These are phyloP conservation scores for Aphaenogaster ashmeadi DNA, from an alignment of 1,140 invertebrate genomes.

Conservation along the genomic window DNA sequence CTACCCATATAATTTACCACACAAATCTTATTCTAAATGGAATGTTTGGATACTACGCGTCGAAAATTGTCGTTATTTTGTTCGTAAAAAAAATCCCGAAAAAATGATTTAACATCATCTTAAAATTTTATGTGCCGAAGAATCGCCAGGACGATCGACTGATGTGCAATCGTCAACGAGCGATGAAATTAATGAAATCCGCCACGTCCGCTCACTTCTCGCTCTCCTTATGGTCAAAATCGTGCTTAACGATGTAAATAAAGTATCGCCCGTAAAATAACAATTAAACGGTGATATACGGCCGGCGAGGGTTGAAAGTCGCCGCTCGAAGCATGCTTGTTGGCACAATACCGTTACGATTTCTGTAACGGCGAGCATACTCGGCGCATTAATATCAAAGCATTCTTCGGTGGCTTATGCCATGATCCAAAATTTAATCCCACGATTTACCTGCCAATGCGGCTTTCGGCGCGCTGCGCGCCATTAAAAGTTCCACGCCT, in stretches of 20 bases:
- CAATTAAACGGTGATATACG: constrained; percentile 41
- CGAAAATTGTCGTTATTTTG: neutral
- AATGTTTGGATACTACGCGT: neutral
- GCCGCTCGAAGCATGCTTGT: neutral
- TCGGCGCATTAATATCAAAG: constrained; percentile 24
- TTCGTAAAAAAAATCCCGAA: neutral
- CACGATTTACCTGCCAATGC: constrained; percentile 39
- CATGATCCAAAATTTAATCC: constrained; percentile 68
- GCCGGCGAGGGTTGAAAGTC: constrained; percentile 27
- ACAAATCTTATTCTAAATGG: neutral
- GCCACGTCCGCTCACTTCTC: neutral
- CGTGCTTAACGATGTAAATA: constrained; percentile 14
- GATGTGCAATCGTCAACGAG: neutral
- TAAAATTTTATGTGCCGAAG: neutral
- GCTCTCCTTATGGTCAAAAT: neutral
- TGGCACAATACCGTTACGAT: constrained; percentile 5
- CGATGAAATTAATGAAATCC: constrained; percentile 23
- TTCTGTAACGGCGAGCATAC: neutral
- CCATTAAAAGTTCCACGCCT: constrained; percentile 65
- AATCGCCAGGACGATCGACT: neutral
- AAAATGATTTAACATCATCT: constrained; percentile 6
- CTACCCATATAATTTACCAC: constrained; percentile 77
- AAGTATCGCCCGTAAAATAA: constrained; percentile 52
- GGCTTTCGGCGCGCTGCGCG: neutral
- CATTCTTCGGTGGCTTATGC: constrained; percentile 33